A percentile compares a stretch with the other conserved stretches of the same genome.
Conservation (phyloP, 2,888 invertebrate genomes). For the Ectobius pallidus region DNA sequence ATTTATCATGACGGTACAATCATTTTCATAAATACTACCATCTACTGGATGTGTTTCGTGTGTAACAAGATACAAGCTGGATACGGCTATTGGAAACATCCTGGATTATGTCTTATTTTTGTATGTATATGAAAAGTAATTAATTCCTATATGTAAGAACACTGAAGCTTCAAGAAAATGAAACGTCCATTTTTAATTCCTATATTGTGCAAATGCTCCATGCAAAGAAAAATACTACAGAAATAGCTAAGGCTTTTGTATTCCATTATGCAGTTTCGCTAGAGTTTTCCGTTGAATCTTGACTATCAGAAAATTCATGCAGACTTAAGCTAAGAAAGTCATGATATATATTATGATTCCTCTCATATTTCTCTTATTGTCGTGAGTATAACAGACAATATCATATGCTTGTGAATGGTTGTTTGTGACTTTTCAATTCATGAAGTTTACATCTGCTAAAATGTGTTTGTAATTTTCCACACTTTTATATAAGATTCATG, state of each 20-base stretch:
- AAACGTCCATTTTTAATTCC: conserved; percentile 26
- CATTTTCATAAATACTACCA: conserved; percentile 14
- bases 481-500: too few relatives aligned
- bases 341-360: conserved; percentile 3
- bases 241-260: conserved; percentile 5
- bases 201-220: conserved; percentile 7
- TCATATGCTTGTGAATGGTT: conserved; percentile 13
- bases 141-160: neutral
- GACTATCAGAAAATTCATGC: neutral
- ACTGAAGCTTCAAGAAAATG: conserved; percentile 21
- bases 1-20: conserved; percentile 21
- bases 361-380: conserved; percentile 14
- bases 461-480: too few relatives aligned
- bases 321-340: neutral
- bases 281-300: conserved; percentile 2
- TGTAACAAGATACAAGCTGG: conserved; percentile 14
- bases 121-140: conserved; percentile 1
- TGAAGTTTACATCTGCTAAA: conserved; percentile 12
- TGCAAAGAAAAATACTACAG: neutral
- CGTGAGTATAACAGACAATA: conserved; percentile 19
- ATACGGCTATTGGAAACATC: conserved; percentile 17
- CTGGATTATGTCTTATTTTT: conserved; percentile 32
- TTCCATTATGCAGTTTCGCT: neutral
- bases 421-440: conserved; percentile 8
- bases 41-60: conserved; percentile 13